Percentiles rank a stretch among this genome's conserved stretches.
These are phyloP conservation scores for Hypsibius dujardini DNA, from an alignment of 1,140 invertebrate genomes.

Conservation along the genomic window DNA sequence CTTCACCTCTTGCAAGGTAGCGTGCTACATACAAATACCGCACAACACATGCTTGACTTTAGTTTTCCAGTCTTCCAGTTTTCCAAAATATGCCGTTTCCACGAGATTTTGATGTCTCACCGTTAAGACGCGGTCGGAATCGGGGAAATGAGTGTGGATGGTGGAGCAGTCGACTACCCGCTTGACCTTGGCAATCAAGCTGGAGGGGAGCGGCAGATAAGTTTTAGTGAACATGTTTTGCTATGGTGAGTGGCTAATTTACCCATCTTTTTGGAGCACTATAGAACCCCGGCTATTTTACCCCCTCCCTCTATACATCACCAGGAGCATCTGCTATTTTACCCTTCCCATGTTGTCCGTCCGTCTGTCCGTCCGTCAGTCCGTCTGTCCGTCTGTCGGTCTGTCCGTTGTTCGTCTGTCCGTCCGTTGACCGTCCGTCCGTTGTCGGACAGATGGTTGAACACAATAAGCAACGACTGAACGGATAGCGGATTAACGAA, in stretches of 20 bases:
- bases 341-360: too few species aligned
- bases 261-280: not conserved
- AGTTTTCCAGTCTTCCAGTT: not conserved
- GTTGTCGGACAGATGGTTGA: too few species aligned
- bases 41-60: too few species aligned
- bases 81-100: not conserved
- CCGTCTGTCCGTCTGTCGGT: too few species aligned
- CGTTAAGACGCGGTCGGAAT: conserved; percentile 2
- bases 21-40: not conserved
- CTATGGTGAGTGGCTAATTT: too few species aligned
- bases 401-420: too few species aligned
- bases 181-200: not conserved
- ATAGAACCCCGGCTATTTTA: not conserved
- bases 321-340: not conserved
- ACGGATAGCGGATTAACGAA: too few species aligned
- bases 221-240: not conserved
- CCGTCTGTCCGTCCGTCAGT: too few species aligned
- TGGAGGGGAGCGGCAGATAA: not conserved
- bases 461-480: too few species aligned
- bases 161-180: not conserved
- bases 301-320: not conserved
- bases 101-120: not conserved
- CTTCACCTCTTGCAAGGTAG: not conserved
- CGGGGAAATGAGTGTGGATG: not conserved
- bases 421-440: too few species aligned